A percentile compares a stretch with the other conserved stretches of the same genome.
Conservation (phyloP, 2,797 vertebrate genomes). For the Morus bassanus region DNA sequence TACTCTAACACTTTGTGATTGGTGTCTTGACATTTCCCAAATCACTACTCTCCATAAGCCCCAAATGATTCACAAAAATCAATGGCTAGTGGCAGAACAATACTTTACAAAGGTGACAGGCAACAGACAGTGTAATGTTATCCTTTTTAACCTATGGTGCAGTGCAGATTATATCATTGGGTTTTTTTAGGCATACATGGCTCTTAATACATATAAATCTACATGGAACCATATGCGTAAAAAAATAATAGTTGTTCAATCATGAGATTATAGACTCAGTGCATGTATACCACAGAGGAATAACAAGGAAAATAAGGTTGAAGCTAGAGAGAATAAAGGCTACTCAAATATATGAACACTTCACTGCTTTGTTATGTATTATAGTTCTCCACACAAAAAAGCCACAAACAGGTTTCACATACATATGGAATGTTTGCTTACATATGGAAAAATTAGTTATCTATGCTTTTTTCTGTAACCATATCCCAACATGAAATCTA, state of each 20-base stretch:
- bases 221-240: neutral
- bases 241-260: neutral
- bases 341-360: neutral
- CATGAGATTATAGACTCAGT: neutral
- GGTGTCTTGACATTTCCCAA: slow-evolving; percentile 51
- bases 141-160: neutral
- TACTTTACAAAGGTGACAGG: slow-evolving; percentile 18
- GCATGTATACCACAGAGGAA: neutral
- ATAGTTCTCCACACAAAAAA: neutral
- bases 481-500: neutral
- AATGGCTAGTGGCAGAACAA: slow-evolving; percentile 32
- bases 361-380: neutral
- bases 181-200: neutral
- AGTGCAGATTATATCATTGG: neutral
- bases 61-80: slow-evolving; percentile 54
- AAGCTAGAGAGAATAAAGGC: neutral
- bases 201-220: neutral
- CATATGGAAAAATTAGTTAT: neutral
- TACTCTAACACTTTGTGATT: slow-evolving; percentile 37
- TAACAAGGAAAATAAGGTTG: neutral
- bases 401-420: neutral
- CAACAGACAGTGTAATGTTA: neutral
- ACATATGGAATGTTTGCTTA: neutral
- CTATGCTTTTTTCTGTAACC: neutral
- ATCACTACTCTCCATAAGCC: slow-evolving; percentile 23